phyloP scores from a whole-genome alignment of 2,797 vertebrate species.

The Eremophila alpestris region DNA sequence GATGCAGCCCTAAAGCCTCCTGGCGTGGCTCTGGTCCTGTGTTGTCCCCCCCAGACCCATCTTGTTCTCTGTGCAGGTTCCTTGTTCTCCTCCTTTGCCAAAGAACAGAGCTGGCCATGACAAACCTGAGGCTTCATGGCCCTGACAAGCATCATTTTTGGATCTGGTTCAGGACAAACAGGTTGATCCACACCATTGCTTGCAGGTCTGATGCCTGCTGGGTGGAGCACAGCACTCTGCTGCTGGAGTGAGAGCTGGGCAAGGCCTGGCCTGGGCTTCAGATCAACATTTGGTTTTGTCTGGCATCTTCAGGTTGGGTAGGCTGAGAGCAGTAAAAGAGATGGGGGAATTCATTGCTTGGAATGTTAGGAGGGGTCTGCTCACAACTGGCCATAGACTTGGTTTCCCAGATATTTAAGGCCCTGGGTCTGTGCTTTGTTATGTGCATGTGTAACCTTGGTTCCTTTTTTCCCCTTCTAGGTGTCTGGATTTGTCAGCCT shows the following conservation, averaged over 20 bases:
- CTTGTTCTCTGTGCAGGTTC: neutral
- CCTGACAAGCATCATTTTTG: neutral
- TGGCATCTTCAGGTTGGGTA: neutral
- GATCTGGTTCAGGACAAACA: neutral
- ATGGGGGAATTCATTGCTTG: neutral
- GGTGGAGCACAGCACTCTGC: rapidly evolving
- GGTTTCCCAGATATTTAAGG: neutral
- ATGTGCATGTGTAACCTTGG: neutral
- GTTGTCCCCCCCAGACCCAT: neutral
- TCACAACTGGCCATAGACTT: neutral
- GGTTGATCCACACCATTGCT: neutral
- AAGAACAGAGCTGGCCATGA: neutral
- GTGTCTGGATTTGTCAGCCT: conserved; percentile 13
- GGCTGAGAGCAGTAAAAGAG: neutral
- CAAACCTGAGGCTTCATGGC: neutral
- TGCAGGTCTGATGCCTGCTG: neutral
- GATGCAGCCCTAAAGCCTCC: neutral
- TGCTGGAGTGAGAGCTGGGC: neutral
- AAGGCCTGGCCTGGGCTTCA: neutral
- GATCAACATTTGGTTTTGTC: neutral
- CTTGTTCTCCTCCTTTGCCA: neutral
- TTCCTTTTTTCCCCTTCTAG: conserved; percentile 58
- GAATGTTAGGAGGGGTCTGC: neutral
- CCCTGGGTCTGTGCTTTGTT: neutral
- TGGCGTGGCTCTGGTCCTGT: neutral